Conservation (phyloP, 2,797 vertebrate species). For the Kryptopterus vitreolus region DNA sequence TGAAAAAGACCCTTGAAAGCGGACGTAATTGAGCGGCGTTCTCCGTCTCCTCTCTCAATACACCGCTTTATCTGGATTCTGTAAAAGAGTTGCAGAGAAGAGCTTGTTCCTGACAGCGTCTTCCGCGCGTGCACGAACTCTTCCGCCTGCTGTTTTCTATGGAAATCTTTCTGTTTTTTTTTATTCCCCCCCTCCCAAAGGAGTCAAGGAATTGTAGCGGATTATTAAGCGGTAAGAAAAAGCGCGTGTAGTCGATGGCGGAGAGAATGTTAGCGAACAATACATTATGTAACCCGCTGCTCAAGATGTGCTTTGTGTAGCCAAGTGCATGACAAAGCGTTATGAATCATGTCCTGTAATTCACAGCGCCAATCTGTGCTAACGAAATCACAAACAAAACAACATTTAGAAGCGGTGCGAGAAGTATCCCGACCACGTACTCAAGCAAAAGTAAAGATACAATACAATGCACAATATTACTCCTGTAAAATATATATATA, state of each 20-base stretch:
- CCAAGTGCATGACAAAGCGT: background rate
- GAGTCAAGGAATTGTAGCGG: background rate
- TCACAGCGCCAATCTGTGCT: background rate
- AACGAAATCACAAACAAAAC: background rate
- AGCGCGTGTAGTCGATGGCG: background rate
- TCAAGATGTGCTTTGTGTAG: background rate
- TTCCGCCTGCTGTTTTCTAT: background rate
- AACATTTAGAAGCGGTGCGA: too few species aligned
- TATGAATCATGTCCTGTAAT: background rate
- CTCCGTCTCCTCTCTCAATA: background rate
- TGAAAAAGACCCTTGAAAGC: constrained; percentile 22
- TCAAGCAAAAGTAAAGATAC: too few species aligned
- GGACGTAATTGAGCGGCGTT: constrained; percentile 12
- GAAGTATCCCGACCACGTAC: too few species aligned
- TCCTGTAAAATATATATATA: too few species aligned
- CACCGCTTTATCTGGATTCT: constrained; percentile 14
- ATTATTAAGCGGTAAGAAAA: background rate
- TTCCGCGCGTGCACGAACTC: background rate
- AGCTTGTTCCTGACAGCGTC: background rate
- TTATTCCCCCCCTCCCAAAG: too few species aligned
- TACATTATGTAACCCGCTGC: background rate
- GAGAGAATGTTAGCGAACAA: background rate
- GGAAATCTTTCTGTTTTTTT: background rate
- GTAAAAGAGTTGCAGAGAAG: constrained; percentile 7
- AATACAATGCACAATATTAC: too few species aligned